Percentiles rank a stretch among this genome's conserved stretches.
Conservation (phyloP, 2,113 vertebrate genomes). For the Solea senegalensis region DNA sequence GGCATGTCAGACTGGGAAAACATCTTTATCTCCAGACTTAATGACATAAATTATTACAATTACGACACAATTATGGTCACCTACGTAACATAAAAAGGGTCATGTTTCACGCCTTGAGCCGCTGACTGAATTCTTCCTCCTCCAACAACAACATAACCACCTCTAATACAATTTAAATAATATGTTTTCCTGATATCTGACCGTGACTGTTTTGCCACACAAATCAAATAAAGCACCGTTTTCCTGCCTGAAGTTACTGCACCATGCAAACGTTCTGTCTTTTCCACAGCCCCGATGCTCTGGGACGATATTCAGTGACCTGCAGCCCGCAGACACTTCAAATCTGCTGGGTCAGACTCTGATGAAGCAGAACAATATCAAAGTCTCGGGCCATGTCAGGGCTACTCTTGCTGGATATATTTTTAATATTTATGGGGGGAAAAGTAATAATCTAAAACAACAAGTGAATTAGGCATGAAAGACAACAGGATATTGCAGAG, state of each 20-base stretch:
- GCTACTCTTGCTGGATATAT: conserved; percentile 89
- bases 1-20: neutral
- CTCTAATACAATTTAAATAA: conserved; percentile 18
- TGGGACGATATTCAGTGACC: conserved; percentile 67
- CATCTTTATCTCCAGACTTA: neutral
- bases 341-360: conserved; percentile 83
- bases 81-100: neutral
- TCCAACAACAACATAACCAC: conserved; percentile 6
- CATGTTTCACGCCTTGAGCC: conserved; percentile 9
- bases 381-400: conserved; percentile 85
- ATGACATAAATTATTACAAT: conserved; percentile 15
- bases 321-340: conserved; percentile 84
- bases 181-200: conserved; percentile 5
- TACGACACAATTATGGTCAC: neutral
- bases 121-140: conserved; percentile 13
- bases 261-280: conserved; percentile 33
- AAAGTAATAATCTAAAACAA: conserved; percentile 96
- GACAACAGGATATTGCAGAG: conserved; percentile 98
- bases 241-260: conserved; percentile 38
- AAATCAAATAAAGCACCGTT: conserved; percentile 34
- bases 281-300: conserved; percentile 35
- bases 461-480: conserved; percentile 90
- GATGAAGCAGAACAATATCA: conserved; percentile 86
- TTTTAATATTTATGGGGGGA: conserved; percentile 94
- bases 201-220: conserved; percentile 15